Conservation (phyloP, 2,113 vertebrate genomes). For the Pygoscelis adeliae region DNA sequence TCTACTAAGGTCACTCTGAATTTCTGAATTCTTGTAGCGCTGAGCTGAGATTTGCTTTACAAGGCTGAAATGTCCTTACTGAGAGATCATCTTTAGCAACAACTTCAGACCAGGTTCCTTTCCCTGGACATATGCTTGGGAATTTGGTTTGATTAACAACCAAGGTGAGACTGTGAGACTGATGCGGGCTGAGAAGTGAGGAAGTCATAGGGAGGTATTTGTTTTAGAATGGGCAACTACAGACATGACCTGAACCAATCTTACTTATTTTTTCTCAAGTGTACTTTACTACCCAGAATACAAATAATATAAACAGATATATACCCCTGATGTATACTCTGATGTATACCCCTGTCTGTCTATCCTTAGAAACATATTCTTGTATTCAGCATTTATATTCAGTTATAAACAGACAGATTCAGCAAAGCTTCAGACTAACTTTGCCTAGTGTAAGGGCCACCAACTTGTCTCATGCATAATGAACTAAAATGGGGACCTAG, state of each 20-base stretch:
- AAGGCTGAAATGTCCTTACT: not conserved
- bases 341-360: not conserved
- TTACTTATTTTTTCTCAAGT: not conserved
- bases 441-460: not conserved
- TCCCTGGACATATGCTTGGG: not conserved
- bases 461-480: accelerated
- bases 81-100: not conserved
- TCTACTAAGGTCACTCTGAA: not conserved
- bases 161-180: not conserved
- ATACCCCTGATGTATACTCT: too few relatives aligned
- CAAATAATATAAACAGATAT: not conserved
- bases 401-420: not conserved
- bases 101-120: not conserved
- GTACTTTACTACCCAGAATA: not conserved
- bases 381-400: not conserved
- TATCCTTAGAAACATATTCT: not conserved
- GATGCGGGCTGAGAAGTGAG: not conserved
- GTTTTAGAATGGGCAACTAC: not conserved
- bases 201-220: not conserved
- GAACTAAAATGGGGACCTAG: not conserved
- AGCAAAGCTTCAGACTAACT: not conserved
- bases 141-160: not conserved
- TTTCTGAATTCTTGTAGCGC: not conserved
- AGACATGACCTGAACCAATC: not conserved
- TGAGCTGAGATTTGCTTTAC: not conserved